phyloP scores from a whole-genome alignment of 37 sponge, comb jelly and placozoan species.

The Crambe crambe region DNA sequence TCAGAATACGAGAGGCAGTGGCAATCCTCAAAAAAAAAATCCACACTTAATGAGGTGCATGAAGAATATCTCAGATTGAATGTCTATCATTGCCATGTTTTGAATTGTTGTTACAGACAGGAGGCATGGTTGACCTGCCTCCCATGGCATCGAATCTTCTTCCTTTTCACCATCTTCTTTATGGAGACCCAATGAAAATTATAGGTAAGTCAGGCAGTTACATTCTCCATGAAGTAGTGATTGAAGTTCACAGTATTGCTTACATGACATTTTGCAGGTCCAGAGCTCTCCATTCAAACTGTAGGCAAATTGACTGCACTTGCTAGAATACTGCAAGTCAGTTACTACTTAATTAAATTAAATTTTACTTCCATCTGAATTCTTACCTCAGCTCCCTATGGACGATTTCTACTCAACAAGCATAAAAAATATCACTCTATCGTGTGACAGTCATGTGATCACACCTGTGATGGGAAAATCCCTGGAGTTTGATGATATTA shows the following conservation, averaged over 20 bases:
- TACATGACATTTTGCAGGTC: slow-evolving; percentile 20
- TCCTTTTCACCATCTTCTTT: slow-evolving; percentile 54
- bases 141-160: slow-evolving; percentile 2
- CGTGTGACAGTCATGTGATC: neutral
- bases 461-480: neutral
- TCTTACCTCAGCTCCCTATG: slow-evolving; percentile 28
- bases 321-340: slow-evolving; percentile 32
- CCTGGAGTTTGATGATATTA: neutral
- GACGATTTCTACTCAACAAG: slow-evolving; percentile 29
- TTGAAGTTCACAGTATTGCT: no score
- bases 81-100: no score
- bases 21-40: neutral
- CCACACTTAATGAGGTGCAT: neutral
- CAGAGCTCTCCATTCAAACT: slow-evolving; percentile 31
- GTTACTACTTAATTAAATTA: neutral
- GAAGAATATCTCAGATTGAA: no score
- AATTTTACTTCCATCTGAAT: no score
- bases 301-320: slow-evolving; percentile 32
- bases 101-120: neutral
- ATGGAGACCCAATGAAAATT: slow-evolving; percentile 31
- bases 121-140: slow-evolving; percentile 11
- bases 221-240: neutral
- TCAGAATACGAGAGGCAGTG: slow-evolving; percentile 29
- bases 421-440: slow-evolving; percentile 24
- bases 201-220: slow-evolving; percentile 17